Evolutionary conservation across 1,140 invertebrate species (phyloP).

Genomic region (Trichoplusia ni): DNA sequence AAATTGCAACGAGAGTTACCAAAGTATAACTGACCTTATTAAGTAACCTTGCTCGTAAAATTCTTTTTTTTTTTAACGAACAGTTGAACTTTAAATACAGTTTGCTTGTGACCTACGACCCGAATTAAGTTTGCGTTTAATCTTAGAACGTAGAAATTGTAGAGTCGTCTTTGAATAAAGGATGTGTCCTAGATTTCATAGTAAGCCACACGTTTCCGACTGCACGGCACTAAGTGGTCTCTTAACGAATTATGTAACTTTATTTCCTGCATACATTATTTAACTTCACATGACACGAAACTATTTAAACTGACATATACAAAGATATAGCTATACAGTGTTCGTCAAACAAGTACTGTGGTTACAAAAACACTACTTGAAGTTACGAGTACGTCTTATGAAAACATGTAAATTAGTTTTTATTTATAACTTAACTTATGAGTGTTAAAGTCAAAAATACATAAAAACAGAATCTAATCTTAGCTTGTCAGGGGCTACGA

Average conservation of each 20-base stretch:
- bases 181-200: neutral
- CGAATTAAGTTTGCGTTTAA: neutral
- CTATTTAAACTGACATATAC: neutral
- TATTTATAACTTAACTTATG: no score
- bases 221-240: neutral
- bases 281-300: slow-evolving; percentile 7
- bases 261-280: slow-evolving; percentile 20
- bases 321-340: neutral
- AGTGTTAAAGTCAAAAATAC: neutral
- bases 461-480: no score
- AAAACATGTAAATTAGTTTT: slow-evolving; percentile 11
- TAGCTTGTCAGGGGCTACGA: no score
- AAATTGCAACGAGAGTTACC: neutral
- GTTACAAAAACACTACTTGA: slow-evolving; percentile 10
- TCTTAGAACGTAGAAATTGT: neutral
- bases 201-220: no score
- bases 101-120: neutral
- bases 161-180: neutral
- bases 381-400: slow-evolving; percentile 3
- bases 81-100: slow-evolving; percentile 3
- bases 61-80: slow-evolving; percentile 8
- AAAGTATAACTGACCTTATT: slow-evolving; percentile 11
- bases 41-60: slow-evolving; percentile 8
- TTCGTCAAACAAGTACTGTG: slow-evolving; percentile 2
- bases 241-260: slow-evolving; percentile 17